Conservation (phyloP, 2,888 invertebrate genomes). For the Sthenelais limicola region DNA sequence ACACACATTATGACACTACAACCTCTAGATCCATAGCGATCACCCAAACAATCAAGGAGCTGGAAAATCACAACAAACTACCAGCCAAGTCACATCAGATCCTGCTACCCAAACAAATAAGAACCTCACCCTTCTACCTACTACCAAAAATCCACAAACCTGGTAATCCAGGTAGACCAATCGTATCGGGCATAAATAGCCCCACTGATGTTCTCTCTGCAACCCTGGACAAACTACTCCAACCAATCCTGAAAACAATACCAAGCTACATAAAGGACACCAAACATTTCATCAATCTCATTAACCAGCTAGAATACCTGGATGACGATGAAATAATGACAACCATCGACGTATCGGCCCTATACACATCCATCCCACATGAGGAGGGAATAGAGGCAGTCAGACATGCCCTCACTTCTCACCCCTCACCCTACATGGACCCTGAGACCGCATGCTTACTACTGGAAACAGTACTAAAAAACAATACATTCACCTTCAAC, state of each 20-base stretch:
- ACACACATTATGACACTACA: background rate
- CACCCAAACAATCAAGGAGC: background rate
- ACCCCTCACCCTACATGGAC: background rate
- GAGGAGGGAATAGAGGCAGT: slow-evolving; percentile 21
- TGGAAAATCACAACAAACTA: background rate
- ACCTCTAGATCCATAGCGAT: background rate
- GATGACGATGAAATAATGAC: slow-evolving; percentile 5
- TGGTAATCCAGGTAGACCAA: slow-evolving; percentile 1
- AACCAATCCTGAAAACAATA: background rate
- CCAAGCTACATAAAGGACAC: slow-evolving; percentile 17
- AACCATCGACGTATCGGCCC: slow-evolving; percentile 1
- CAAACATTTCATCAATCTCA: slow-evolving; percentile 21
- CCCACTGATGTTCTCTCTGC: slow-evolving; percentile 17
- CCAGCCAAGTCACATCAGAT: background rate
- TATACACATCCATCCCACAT: slow-evolving; percentile 28
- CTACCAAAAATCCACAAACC: slow-evolving; percentile 28
- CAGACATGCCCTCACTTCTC: background rate
- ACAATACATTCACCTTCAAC: too few species aligned
- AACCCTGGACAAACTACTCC: background rate
- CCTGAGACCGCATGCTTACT: too few species aligned
- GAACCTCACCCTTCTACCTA: slow-evolving; percentile 15
- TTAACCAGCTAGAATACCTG: slow-evolving; percentile 2
- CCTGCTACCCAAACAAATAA: background rate
- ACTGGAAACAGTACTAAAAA: too few species aligned
- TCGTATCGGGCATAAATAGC: slow-evolving; percentile 6